Evolutionary conservation across 2,888 invertebrate species (phyloP), one percentile per base, ranked within the genome.

Genomic region (Caenorhabditis wallacei): DNA sequence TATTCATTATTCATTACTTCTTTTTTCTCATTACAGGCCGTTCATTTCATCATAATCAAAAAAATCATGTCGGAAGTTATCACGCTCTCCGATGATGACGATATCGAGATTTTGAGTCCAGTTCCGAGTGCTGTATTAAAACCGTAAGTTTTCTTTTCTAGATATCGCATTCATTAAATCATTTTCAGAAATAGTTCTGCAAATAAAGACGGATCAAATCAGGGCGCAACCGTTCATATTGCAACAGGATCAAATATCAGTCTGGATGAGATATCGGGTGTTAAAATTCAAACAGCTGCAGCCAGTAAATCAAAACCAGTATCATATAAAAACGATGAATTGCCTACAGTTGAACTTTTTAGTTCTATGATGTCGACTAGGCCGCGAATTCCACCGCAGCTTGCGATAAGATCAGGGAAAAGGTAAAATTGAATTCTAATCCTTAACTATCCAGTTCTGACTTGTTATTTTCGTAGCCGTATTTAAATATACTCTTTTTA

Each of bases 31-130:
- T 40, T 13, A 10, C 40, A 40, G 40, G 40, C 2, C 2, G 40
- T 16, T 40, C 13, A 13, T 13, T 16, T 40, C 40, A 30, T 30
- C n/a, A n/a, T n/a, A n/a, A n/a, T n/a, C 35, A 35, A 35, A 35
- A 35, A 16, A 40, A 2, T 40, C 40, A 40, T 72, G 63, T 37
- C 66, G 0, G 78, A 78, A 18, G 78, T 78, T 16, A 78, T 78
- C 30, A 78, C 69, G 4, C 30, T 78, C 1, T 69, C 61, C 7
- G 76, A 76, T 20, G 53, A 53, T 30, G 78, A 78, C 63, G 78
- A 78, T 20, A 61, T 61, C 22, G 22, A 53, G 7, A 37, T 68
- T 48, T 22, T 71, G 20, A 43, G 46, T 7, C 57, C 69, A 8
- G 26, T 11, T 22, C 57, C 69, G 30, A 30, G 3, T 10, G 30